Evolutionary conservation across 92 coral and sea anemone genomes (phyloP).

Genomic region (Phenganax subtilis): DNA sequence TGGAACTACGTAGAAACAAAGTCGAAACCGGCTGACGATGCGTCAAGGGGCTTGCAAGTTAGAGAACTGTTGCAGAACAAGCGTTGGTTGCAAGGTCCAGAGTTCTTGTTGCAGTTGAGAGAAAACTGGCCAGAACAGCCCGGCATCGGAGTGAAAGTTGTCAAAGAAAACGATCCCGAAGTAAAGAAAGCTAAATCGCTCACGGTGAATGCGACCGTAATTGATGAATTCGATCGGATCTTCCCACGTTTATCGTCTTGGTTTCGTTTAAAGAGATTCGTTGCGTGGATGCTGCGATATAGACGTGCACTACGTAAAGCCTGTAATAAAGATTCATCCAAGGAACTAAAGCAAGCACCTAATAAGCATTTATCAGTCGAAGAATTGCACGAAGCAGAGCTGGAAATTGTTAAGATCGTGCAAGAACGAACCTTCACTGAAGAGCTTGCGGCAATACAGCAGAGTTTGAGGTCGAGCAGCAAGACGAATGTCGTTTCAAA

Average conservation of each 20-base stretch:
- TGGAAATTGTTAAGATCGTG: slow-evolving; percentile 26
- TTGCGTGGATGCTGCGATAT: slow-evolving; percentile 37
- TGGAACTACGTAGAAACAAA: slow-evolving; percentile 34
- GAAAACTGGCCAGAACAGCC: slow-evolving; percentile 15
- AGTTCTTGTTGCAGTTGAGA: not conserved
- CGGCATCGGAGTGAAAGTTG: not conserved
- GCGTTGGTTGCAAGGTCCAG: slow-evolving; percentile 36
- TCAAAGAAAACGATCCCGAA: slow-evolving; percentile 42
- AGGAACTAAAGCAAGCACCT: not conserved
- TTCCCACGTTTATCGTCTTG: slow-evolving; percentile 41
- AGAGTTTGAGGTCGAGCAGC: not conserved
- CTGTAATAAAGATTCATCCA: no score
- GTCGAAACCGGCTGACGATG: slow-evolving; percentile 28
- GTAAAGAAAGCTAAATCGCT: slow-evolving; percentile 29
- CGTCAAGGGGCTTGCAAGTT: slow-evolving; percentile 18
- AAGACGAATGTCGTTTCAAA: not conserved
- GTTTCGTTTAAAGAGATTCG: slow-evolving; percentile 38
- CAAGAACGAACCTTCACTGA: slow-evolving; percentile 31
- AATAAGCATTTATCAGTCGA: slow-evolving; percentile 7
- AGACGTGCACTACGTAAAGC: not conserved
- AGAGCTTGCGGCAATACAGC: slow-evolving; percentile 15
- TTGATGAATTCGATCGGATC: slow-evolving; percentile 12
- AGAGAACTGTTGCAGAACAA: slow-evolving; percentile 25
- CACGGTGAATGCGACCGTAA: slow-evolving; percentile 12
- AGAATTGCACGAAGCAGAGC: slow-evolving; percentile 36